Percentiles rank a stretch among this genome's conserved stretches.
Evolutionary conservation across 1,140 invertebrate genomes (phyloP).

Genomic region (Harlomillsia oculata): DNA sequence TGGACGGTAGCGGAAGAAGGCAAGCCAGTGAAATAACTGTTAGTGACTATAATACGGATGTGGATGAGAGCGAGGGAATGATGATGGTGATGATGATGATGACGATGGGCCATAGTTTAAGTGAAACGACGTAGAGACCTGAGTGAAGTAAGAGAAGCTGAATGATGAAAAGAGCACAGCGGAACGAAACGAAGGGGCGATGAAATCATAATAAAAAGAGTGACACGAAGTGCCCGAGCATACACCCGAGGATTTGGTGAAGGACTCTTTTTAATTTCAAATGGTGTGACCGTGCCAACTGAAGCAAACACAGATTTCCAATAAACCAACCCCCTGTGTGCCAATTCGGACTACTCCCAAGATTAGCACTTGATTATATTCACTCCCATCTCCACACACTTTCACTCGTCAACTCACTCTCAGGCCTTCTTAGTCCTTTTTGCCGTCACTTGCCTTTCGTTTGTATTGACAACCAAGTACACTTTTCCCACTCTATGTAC

Average conservation of each 20-base stretch:
- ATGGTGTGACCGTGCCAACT: constrained; percentile 31
- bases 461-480: too few species aligned
- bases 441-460: too few species aligned
- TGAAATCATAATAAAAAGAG: constrained; percentile 9
- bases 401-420: not conserved
- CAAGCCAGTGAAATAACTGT: too few species aligned
- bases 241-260: not conserved
- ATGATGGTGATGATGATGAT: too few species aligned
- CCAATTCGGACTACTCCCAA: constrained; percentile 7
- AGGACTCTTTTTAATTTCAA: constrained; percentile 30
- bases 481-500: too few species aligned
- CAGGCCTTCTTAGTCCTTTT: too few species aligned
- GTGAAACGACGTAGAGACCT: not conserved
- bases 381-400: not conserved
- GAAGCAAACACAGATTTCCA: constrained; percentile 32
- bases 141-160: not conserved
- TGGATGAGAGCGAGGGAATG: too few species aligned
- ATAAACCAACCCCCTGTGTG: constrained; percentile 21
- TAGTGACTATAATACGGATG: too few species aligned
- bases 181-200: not conserved
- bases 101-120: not conserved
- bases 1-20: too few species aligned
- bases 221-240: not conserved
- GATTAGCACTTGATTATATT: constrained; percentile 8
- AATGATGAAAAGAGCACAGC: not conserved